Conservation (phyloP, 2,113 vertebrate genomes). For the Maccullochella peelii region DNA sequence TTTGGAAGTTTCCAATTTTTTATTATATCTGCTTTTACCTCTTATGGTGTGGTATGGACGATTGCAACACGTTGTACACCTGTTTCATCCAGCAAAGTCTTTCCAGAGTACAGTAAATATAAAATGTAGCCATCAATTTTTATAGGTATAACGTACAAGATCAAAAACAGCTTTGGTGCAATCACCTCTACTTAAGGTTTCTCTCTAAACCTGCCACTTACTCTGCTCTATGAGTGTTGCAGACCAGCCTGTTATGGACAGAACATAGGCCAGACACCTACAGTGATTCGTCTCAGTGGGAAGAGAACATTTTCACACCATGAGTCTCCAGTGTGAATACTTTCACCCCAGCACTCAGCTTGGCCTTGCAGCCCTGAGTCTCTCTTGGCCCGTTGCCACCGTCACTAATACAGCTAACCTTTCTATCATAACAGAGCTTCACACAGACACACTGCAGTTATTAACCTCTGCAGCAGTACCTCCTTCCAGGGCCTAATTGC, state of each 20-base stretch:
- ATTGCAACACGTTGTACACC: not conserved
- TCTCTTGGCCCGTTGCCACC: constrained; percentile 58
- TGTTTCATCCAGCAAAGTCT: not conserved
- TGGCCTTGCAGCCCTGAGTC: constrained; percentile 21
- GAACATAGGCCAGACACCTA: constrained; percentile 24
- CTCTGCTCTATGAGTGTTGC: not conserved
- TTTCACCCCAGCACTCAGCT: constrained; percentile 7
- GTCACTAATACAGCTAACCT: constrained; percentile 76
- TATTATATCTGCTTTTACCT: not conserved
- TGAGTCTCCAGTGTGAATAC: constrained; percentile 26
- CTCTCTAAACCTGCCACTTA: not conserved
- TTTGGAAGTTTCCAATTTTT: not conserved
- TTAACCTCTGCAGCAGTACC: constrained; percentile 73
- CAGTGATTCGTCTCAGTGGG: constrained; percentile 34
- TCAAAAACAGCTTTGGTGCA: not conserved
- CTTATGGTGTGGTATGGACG: no score
- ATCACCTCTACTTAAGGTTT: not conserved
- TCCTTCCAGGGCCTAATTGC: constrained; percentile 75
- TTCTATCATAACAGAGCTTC: constrained; percentile 69
- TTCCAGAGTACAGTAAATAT: not conserved
- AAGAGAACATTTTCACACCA: constrained; percentile 53
- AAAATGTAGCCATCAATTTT: not conserved
- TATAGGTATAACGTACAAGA: not conserved
- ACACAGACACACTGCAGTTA: constrained; percentile 70
- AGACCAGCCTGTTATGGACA: not conserved